These are phyloP conservation scores for Phyllotis vaccarum DNA, from an alignment of 2,797 vertebrate genomes.

Conservation along the genomic window DNA sequence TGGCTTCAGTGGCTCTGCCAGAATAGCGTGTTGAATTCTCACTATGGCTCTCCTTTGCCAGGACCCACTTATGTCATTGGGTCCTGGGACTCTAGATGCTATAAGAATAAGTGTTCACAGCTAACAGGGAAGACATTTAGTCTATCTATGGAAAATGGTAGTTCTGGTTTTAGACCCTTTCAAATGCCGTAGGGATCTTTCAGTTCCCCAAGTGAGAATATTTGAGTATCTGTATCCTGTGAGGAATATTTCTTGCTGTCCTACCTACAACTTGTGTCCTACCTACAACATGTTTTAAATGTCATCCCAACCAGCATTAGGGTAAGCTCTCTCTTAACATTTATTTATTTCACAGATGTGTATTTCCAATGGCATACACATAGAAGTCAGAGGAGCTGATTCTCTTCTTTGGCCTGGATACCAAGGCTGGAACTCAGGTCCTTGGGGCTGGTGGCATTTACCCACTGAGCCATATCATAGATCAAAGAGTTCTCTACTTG, in stretches of 20 bases:
- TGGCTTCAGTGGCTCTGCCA: background rate
- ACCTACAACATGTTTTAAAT: slow-evolving; percentile 9
- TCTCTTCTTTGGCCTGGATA: background rate
- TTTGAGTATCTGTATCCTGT: background rate
- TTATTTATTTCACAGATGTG: background rate
- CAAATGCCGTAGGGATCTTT: slow-evolving; percentile 32
- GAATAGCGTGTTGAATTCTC: background rate
- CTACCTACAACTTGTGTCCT: background rate
- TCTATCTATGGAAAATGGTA: slow-evolving; percentile 10
- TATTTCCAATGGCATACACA: background rate
- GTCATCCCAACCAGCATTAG: background rate
- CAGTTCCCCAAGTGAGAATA: slow-evolving; percentile 8
- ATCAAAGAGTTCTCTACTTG: background rate
- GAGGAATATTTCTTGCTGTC: background rate
- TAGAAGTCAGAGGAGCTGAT: background rate
- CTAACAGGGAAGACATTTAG: slow-evolving; percentile 21
- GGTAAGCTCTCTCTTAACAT: background rate
- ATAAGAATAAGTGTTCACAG: slow-evolving; percentile 10
- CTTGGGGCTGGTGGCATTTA: background rate
- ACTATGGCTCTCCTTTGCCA: background rate
- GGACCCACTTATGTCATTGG: background rate
- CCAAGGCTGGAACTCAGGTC: background rate
- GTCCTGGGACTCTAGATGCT: background rate
- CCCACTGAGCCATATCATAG: background rate
- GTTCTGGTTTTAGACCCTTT: slow-evolving; percentile 34